These are phyloP conservation scores for Lathronympha strigana DNA, from an alignment of 2,888 invertebrate genomes.

Conservation along the genomic window DNA sequence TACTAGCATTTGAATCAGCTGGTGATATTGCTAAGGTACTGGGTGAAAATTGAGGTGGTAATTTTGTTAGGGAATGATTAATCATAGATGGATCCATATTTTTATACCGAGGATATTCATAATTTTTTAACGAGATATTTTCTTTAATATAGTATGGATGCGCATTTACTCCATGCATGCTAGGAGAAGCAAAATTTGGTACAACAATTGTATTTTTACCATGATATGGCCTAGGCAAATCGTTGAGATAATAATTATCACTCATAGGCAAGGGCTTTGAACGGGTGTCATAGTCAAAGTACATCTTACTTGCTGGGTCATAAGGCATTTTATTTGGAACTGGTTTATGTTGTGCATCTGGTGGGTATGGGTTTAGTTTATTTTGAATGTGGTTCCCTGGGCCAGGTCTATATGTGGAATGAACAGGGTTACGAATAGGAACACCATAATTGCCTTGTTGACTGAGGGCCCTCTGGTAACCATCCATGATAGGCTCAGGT, in stretches of 20 bases:
- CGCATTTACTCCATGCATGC: slow-evolving; percentile 62
- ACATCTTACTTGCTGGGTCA: slow-evolving; percentile 67
- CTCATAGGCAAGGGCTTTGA: slow-evolving; percentile 57
- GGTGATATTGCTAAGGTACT: slow-evolving; percentile 75
- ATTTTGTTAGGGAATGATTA: slow-evolving; percentile 62
- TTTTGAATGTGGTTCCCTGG: slow-evolving; percentile 66
- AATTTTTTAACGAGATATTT: slow-evolving; percentile 59
- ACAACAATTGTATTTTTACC: slow-evolving; percentile 65
- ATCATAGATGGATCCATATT: slow-evolving; percentile 63
- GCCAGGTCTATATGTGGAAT: slow-evolving; percentile 66
- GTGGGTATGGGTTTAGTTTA: slow-evolving; percentile 66
- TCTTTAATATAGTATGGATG: slow-evolving; percentile 73
- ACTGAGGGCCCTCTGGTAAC: slow-evolving; percentile 66
- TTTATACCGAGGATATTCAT: slow-evolving; percentile 69
- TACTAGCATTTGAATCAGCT: slow-evolving; percentile 74
- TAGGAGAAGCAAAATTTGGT: slow-evolving; percentile 64
- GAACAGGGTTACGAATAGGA: slow-evolving; percentile 68
- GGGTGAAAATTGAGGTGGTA: slow-evolving; percentile 74
- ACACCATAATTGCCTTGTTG: slow-evolving; percentile 65
- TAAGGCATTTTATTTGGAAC: slow-evolving; percentile 67
- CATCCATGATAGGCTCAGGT: slow-evolving; percentile 66
- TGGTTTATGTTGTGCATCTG: slow-evolving; percentile 61
- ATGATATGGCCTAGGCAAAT: slow-evolving; percentile 61
- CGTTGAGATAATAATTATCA: slow-evolving; percentile 70
- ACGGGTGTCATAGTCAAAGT: slow-evolving; percentile 68